Evolutionary conservation across 1,140 invertebrate species (phyloP), one percentile per base, ranked within the genome.

Genomic region (Philopotamus ludificatus): DNA sequence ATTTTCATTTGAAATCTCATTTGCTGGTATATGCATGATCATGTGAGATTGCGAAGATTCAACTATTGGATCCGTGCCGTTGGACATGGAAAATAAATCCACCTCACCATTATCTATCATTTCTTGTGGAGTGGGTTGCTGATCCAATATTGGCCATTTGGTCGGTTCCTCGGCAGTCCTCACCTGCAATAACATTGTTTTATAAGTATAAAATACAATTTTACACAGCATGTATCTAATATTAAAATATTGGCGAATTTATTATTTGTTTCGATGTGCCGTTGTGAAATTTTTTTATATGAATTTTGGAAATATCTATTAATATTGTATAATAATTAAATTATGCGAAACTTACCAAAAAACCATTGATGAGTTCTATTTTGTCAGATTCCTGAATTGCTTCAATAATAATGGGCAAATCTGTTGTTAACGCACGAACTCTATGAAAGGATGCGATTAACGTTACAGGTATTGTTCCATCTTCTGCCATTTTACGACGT

Each of bases 361-460:
- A 87, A 60, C 85, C 86, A 72, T 89, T 84, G 34, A 89, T 83
- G 47, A 97, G 78, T 79, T 97, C 92, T 44, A 97, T 79, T 75
- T 88, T 87, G 62, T 90, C 87, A 12, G 93, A 95, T 58, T 88
- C 86, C 47, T 86, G 82, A 63, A 97, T 89, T 2, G 93, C 88
- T 74, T 89, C 86, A 22, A 93, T 83, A 55, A 99, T 89, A 18
- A 95, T 77, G 64, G 84, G 81, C 49, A 96, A 79, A 76, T 98
- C 93, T 53, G 87, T 85, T 10, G 94, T 97, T 65, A 98, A 81
- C 18, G 87, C 86, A 71, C 94, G 88, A 53, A 99, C 90, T 70
- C 97, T 86, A 78, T 95, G 93, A 81, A 99, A 99, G 15, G 93
- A 95, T 23, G 95, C 94, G 51, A 99, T 96, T 42, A 99, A 80